Evolutionary conservation across 2,797 vertebrate species (phyloP), one percentile per base, ranked within the genome.

Genomic region (Cryptoblepharus egeriae): DNA sequence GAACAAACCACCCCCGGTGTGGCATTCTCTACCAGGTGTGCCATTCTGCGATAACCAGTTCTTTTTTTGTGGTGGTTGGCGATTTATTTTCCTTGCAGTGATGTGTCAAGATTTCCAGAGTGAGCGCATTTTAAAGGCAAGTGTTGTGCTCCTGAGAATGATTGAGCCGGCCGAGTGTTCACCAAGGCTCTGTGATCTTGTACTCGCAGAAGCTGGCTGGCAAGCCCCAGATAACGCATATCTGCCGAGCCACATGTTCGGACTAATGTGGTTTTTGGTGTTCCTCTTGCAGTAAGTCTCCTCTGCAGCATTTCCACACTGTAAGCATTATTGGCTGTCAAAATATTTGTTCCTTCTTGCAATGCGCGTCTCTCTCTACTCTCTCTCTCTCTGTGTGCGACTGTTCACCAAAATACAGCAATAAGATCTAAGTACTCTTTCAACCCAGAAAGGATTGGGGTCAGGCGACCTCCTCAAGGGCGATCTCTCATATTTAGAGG

Each of bases 181-280:
- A 84, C 69, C 15, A 52, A 76, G 89, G 77, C 80, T 18, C 77
- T 7, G 75, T 39, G 90, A 86, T 92, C 75, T 73, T 82, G 80
- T 69, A 84, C 83, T 22, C 55, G 58, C 85, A 85, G 87, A 64
- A 91, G 87, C 89, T 85, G 88, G 92, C 90, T 92, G 93, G 89
- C 88, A 88, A 78, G 0, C 1, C 86, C 79, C 85, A 91, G 93
- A 92, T 91, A 90, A 91, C 87, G 85, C 85, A 49, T 86, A 92
- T 89, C 90, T 91, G 61, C 69, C 39, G 18, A 37, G 82, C 90
- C 92, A 91, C 87, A 72, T 76, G 89, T 28, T n/a, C 37, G 89
- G 60, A 87, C 87, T 80, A 58, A 80, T 73, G 88, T 81, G 83
- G 88, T 45, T 90, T 75, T 90, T 85, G 68, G 1, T 85, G 75